Percentiles rank a stretch among this genome's conserved stretches.
These are phyloP conservation scores for Uria lomvia DNA, from an alignment of 2,113 vertebrate species.

Conservation along the genomic window DNA sequence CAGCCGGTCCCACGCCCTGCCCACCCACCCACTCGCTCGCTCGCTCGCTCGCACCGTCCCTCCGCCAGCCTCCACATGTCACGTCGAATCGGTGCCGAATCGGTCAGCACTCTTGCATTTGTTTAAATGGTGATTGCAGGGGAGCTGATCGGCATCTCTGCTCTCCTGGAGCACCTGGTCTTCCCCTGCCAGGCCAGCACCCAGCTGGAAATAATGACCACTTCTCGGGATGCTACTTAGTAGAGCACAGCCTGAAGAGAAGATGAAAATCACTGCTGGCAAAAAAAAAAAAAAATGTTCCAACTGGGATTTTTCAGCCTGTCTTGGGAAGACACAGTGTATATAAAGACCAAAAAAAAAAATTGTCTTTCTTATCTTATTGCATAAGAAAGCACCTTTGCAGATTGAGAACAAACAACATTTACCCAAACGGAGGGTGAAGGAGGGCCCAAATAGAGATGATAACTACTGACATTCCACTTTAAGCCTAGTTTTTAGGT, in stretches of 20 bases:
- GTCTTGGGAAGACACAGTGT: not conserved
- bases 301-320: not conserved
- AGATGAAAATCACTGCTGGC: not conserved
- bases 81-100: not conserved
- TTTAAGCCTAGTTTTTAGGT: not conserved
- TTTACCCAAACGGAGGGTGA: not conserved
- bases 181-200: not conserved
- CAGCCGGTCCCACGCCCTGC: not conserved
- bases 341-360: not conserved
- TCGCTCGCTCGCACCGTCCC: not conserved
- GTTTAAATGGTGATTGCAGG: not conserved
- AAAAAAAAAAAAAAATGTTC: not conserved
- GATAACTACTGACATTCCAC: not conserved
- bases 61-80: conserved; percentile 12
- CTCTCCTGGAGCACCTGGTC: not conserved
- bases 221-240: not conserved
- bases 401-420: conserved; percentile 6
- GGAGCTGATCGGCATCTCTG: not conserved
- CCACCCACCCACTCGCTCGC: not conserved
- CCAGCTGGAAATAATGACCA: not conserved
- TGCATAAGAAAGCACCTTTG: not conserved
- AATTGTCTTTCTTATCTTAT: not conserved
- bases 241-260: not conserved
- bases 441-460: not conserved
- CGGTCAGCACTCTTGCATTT: not conserved